These are phyloP conservation scores for Aphidius gifuensis DNA, from an alignment of 1,140 invertebrate species.

Conservation along the genomic window DNA sequence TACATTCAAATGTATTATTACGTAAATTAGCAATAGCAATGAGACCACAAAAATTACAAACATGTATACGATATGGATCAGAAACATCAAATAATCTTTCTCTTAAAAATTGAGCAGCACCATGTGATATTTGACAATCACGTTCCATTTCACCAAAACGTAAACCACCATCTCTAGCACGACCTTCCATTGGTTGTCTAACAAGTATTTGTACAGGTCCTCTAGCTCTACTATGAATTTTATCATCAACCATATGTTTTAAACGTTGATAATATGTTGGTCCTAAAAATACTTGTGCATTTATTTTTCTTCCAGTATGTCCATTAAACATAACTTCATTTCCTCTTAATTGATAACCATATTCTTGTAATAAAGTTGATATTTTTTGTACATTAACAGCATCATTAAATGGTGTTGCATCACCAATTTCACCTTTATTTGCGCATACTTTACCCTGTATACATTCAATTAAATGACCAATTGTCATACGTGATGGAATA, in stretches of 20 bases:
- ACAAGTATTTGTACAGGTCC: slow-evolving; percentile 98
- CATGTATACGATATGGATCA: slow-evolving; percentile 95
- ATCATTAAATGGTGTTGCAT: slow-evolving; percentile 98
- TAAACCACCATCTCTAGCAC: slow-evolving; percentile 93
- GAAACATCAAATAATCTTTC: slow-evolving; percentile 97
- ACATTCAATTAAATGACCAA: slow-evolving; percentile 99
- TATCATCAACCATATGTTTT: slow-evolving; percentile 99
- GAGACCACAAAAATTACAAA: slow-evolving; percentile 96
- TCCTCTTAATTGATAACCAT: slow-evolving; percentile 93
- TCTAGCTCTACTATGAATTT: slow-evolving; percentile 95
- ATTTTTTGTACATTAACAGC: slow-evolving; percentile 99
- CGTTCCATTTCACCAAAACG: slow-evolving; percentile 99
- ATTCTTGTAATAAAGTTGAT: slow-evolving; percentile 92
- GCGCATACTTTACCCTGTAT: slow-evolving; percentile 92
- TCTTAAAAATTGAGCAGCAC: slow-evolving; percentile 94
- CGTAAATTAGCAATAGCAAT: slow-evolving; percentile 96
- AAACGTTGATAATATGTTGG: slow-evolving; percentile 95
- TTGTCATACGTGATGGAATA: slow-evolving; percentile 99
- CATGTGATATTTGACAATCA: slow-evolving; percentile 99
- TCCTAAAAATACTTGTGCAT: slow-evolving; percentile 93
- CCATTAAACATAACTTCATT: slow-evolving; percentile 99
- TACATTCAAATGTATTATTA: slow-evolving; percentile 98
- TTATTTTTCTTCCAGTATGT: slow-evolving; percentile 94
- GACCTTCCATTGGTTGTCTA: slow-evolving; percentile 97
- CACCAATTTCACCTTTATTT: slow-evolving; percentile 93